Percentiles rank a stretch among this genome's conserved stretches.
Conservation (phyloP, 1,140 invertebrate genomes). For the Drosophila pseudoobscura region DNA sequence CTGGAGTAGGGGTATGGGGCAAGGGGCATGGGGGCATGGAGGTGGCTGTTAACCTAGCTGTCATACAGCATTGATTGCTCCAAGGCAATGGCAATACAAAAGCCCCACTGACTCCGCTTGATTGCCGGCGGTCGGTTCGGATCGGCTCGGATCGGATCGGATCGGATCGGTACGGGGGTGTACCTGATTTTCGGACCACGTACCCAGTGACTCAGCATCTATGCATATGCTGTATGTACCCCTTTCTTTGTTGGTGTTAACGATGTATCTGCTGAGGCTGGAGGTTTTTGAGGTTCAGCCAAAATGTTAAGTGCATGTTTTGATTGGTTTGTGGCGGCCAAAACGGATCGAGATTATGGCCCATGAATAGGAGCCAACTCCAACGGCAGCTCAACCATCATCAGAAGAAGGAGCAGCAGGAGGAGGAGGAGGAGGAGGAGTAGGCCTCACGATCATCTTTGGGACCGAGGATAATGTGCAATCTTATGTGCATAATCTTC, state of each 20-base stretch:
- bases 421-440: neutral
- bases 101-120: slow-evolving; percentile 54
- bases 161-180: slow-evolving; percentile 22
- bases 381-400: neutral
- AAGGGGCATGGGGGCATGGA: neutral
- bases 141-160: neutral
- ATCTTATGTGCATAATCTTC: slow-evolving; percentile 59
- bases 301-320: slow-evolving; percentile 79
- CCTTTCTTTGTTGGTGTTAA: slow-evolving; percentile 45
- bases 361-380: slow-evolving; percentile 43
- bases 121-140: slow-evolving; percentile 41
- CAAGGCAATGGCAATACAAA: slow-evolving; percentile 60
- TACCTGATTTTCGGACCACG: slow-evolving; percentile 46
- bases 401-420: neutral
- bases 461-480: slow-evolving; percentile 50
- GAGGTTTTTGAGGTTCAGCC: slow-evolving; percentile 34
- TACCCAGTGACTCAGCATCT: slow-evolving; percentile 62
- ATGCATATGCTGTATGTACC: slow-evolving; percentile 2
- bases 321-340: slow-evolving; percentile 71
- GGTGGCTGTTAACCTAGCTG: slow-evolving; percentile 75
- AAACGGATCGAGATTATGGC: slow-evolving; percentile 62
- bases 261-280: slow-evolving; percentile 36
- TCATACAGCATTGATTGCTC: slow-evolving; percentile 80
- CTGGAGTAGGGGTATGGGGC: neutral
- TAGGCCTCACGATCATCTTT: slow-evolving; percentile 10